Evolutionary conservation across 2,113 vertebrate species (phyloP).

Genomic region (Drymodes brunneopygia): DNA sequence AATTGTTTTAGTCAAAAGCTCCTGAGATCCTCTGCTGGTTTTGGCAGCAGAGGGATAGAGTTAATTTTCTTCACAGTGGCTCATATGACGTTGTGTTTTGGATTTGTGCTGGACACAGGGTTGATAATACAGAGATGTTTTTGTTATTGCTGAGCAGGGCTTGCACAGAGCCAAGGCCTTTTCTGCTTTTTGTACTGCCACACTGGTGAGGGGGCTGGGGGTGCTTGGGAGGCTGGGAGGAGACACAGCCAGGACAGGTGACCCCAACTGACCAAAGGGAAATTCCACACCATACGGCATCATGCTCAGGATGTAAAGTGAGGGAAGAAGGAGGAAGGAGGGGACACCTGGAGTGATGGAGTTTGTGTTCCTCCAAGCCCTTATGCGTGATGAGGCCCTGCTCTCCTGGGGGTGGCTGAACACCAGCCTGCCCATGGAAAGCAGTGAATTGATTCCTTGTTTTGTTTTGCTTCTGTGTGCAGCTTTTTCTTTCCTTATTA

Average conservation of each 20-base stretch:
- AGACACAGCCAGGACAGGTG: not conserved
- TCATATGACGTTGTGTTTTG: not conserved
- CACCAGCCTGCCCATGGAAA: not conserved
- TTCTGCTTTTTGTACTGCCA: not conserved
- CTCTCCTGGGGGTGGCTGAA: not conserved
- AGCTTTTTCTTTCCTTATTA: not conserved
- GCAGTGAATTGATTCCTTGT: not conserved
- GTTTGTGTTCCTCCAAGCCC: not conserved
- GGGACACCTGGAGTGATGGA: not conserved
- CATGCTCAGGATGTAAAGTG: not conserved
- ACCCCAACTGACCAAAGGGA: not conserved
- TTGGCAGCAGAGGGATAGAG: not conserved
- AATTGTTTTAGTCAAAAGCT: not conserved
- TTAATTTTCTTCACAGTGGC: not conserved
- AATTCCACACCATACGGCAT: not conserved
- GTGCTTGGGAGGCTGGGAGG: no score
- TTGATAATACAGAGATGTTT: not conserved
- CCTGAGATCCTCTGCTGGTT: not conserved
- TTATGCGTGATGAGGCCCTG: not conserved
- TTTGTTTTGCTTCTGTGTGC: not conserved
- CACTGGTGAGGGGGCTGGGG: fast-evolving
- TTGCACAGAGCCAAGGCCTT: not conserved
- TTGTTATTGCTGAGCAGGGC: not conserved
- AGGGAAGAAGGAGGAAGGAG: not conserved
- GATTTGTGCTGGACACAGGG: not conserved